phyloP scores from a whole-genome alignment of 2,888 invertebrate species.

The Adelphocoris suturalis region DNA sequence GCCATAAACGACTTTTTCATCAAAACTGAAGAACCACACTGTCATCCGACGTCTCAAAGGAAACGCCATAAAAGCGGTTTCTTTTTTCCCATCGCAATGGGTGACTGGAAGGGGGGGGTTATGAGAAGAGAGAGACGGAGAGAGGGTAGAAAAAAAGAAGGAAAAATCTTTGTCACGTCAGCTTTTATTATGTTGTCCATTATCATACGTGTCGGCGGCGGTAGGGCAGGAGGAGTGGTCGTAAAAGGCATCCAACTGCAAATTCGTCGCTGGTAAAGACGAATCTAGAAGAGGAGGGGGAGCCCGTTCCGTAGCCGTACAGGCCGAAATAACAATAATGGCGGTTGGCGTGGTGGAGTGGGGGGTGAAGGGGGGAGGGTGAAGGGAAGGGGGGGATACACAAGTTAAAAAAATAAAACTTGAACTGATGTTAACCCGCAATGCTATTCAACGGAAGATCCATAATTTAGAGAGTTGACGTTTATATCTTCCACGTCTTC shows the following conservation, averaged over 20 bases:
- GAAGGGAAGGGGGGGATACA: neutral
- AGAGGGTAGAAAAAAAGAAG: neutral
- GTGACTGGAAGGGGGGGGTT: too few species aligned
- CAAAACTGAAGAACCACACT: neutral
- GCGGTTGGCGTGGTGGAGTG: neutral
- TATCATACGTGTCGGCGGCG: slow-evolving; percentile 30
- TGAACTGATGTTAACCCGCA: slow-evolving; percentile 49
- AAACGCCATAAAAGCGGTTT: slow-evolving; percentile 6
- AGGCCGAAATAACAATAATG: slow-evolving; percentile 26
- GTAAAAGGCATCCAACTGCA: slow-evolving; percentile 13
- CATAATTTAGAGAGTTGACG: slow-evolving; percentile 54
- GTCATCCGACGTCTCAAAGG: neutral
- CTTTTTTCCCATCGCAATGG: too few species aligned
- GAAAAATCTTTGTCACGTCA: slow-evolving; percentile 41
- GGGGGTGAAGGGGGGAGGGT: neutral
- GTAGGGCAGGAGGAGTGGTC: neutral
- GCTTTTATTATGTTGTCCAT: slow-evolving; percentile 49
- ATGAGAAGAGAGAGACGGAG: neutral
- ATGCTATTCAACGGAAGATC: slow-evolving; percentile 34
- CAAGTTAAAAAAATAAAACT: neutral
- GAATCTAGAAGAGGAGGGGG: neutral
- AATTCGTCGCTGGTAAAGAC: neutral
- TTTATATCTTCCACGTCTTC: slow-evolving; percentile 39
- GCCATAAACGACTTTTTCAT: neutral
- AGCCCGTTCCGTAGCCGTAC: neutral